Base-by-base conservation (phyloP, 2,113 vertebrate genomes). In the Neotragus pygmaeus region DNA sequence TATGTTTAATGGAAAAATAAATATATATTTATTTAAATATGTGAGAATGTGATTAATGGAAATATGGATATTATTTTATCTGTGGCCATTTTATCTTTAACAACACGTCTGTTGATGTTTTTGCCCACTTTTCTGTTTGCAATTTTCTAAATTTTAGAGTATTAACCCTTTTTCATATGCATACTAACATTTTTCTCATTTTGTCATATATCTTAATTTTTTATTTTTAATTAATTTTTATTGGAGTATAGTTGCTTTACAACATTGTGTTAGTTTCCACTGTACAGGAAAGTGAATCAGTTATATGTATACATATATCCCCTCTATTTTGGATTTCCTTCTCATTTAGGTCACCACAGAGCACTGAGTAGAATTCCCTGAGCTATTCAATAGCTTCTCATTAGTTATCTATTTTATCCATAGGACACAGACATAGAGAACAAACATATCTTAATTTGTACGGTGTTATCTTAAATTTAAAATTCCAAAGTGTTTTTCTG, bases 391-490 rank as follows among this genome's bases (percentile, higher is more conserved):
- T 36, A 70, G 64, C 17, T 36, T 70, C 64, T 36, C 16, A n/a
- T 66, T 21, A 36, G 33, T 19, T 21, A 21, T 21, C 64, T 70
- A 5, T 21, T 70, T n/a, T 36, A 36, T 36, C 2, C 17, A 70
- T 60, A 45, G 80, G 70, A 39, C 70, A 43, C 11, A 43, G n/a
- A 73, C 11, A 36, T 11, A 21, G 70, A 73, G 36, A 43, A 73
- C 36, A 21, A 36, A 36, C 9, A 3, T 90, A 30, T 62, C 45
- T 58, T 83, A 73, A 73, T 91, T 85, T 57, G 58, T 90, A 60
- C 33, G 30, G 11, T 83, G 5, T 58, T 58, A 77, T 92, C 90
- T 77, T 95, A 58, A 57, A 92, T 73, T 96, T 90, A 89, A 93
- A 88, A 23, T n/a, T 36, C 70, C 53, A 62, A 47, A 39, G 64